Evolutionary conservation across 2,888 invertebrate species (phyloP), one percentile per base, ranked within the genome.

Genomic region (Nomada lathburiana): DNA sequence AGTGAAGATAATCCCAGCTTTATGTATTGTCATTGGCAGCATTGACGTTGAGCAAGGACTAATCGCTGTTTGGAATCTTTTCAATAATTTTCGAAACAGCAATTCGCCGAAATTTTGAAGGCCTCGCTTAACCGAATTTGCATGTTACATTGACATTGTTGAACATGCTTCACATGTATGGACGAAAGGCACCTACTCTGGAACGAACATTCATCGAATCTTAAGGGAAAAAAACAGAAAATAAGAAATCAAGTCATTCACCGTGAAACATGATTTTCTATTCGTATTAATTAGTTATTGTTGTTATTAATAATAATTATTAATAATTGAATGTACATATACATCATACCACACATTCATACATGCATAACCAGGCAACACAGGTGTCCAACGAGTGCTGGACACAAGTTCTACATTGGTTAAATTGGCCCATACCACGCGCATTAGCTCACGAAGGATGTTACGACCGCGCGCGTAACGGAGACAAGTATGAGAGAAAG

Each of bases 301-400:
- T 93, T 93, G 93, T 93, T 93, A 92, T 93, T 93, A 92, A 92
- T 93, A 92, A 92, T 93, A 91, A 93, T 93, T 91, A 93, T 93
- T 93, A 93, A 92, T 92, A 93, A 93, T 91, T 93, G 90, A 93
- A 93, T 93, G 93, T 93, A 93, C 91, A 94, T 93, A 93, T 91
- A 92, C 91, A 90, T 89, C 90, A 91, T 90, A 91, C 90, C 89
- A 92, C 89, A 89, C 88, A 88, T 90, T 91, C 90, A 91, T 91
- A 90, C 83, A 83, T 73, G 69, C 79, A 82, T 86, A 84, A 72
- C 83, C 84, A 83, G 64, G 72, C 75, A 82, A 87, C 80, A 85
- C 23, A 59, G 64, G 69, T 86, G 84, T 82, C 83, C 83, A 77
- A 75, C 36, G 73, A 77, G 71, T 69, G 80, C 36, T 86, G 80